Conservation (phyloP, 2,888 invertebrate species). For the Limnephilus auricula region DNA sequence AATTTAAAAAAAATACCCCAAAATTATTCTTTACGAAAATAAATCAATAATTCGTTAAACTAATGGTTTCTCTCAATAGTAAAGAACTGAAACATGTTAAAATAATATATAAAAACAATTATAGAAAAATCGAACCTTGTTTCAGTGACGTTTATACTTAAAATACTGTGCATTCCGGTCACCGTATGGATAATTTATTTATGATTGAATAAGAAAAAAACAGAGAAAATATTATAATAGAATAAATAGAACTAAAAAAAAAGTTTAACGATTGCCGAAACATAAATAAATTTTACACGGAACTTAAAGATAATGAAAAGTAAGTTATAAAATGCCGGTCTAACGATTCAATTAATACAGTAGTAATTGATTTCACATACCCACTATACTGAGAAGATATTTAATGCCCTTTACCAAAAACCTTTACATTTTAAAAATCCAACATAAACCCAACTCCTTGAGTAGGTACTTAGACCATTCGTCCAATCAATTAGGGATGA, state of each 20-base stretch:
- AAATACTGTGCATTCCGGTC: background rate
- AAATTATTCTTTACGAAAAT: no score
- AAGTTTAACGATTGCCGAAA: background rate
- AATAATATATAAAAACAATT: no score
- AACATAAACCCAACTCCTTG: background rate
- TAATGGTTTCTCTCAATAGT: no score
- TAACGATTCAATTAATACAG: background rate
- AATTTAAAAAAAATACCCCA: no score
- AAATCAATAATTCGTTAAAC: no score
- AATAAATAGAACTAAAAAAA: no score
- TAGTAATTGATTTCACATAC: background rate
- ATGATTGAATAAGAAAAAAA: background rate
- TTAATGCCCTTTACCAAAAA: background rate
- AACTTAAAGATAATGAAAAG: background rate
- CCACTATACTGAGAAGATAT: background rate
- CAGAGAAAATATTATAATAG: no score
- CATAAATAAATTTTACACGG: background rate
- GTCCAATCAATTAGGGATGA: conserved; percentile 21
- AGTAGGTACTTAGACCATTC: background rate
- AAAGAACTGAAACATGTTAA: no score
- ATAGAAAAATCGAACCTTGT: no score
- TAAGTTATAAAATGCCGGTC: background rate
- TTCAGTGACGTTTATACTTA: background rate
- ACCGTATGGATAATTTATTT: background rate
- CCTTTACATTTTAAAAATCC: background rate